Evolutionary conservation across 2,888 invertebrate species (phyloP).

Genomic region (Bimastos eiseni): DNA sequence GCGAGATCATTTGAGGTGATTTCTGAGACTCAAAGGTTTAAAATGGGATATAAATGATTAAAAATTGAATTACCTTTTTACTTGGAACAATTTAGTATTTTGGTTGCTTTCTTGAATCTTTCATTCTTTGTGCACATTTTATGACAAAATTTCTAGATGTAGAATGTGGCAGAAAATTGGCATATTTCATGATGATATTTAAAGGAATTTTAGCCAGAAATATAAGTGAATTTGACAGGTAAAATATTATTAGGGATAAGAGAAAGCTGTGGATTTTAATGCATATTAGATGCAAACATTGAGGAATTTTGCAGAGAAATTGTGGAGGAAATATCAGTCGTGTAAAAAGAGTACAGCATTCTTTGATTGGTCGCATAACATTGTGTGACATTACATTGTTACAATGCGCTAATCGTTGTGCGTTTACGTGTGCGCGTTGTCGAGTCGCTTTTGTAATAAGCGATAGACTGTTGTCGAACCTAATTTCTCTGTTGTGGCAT

Average conservation of each 20-base stretch:
- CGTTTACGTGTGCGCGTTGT: neutral
- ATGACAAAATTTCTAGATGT: neutral
- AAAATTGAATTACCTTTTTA: neutral
- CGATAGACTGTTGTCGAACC: neutral
- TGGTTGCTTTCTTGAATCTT: neutral
- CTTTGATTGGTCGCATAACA: neutral
- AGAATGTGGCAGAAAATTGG: too few relatives aligned
- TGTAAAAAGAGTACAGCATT: neutral
- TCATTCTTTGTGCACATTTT: neutral
- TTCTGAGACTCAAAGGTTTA: neutral
- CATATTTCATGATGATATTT: neutral
- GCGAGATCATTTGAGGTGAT: neutral
- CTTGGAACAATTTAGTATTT: neutral
- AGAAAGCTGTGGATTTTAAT: too few relatives aligned
- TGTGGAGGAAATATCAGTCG: neutral
- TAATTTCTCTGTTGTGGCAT: constrained; percentile 2
- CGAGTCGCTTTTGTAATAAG: neutral
- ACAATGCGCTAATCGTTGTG: neutral
- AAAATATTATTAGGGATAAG: too few relatives aligned
- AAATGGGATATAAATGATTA: neutral
- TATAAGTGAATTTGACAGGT: too few relatives aligned
- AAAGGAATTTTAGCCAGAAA: too few relatives aligned
- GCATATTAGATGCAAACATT: neutral
- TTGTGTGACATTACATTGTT: neutral
- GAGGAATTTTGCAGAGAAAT: neutral